Conservation (phyloP, 1,140 invertebrate species). For the Macrobrachium rosenbergii region DNA sequence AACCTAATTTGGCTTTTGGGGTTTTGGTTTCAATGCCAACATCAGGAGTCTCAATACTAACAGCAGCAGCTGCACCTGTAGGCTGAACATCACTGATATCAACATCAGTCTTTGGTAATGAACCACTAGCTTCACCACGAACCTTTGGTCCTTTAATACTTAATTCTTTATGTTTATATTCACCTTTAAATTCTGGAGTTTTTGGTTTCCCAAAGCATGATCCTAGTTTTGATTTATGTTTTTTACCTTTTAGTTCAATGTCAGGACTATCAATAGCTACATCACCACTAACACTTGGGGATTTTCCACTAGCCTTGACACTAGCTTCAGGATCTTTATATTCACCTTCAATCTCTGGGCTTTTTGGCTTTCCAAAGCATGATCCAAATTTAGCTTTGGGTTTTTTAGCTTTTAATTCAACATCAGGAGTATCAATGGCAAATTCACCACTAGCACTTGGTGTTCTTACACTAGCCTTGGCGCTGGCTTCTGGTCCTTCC, state of each 20-base stretch:
- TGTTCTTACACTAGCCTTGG: neutral
- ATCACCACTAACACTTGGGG: neutral
- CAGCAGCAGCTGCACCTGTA: neutral
- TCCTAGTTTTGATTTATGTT: constrained; percentile 34
- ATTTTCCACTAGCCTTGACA: neutral
- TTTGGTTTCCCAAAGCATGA: too few relatives aligned
- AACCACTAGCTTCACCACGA: neutral
- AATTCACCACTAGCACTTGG: neutral
- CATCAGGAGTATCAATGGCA: neutral
- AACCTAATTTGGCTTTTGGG: constrained; percentile 1
- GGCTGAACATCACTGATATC: neutral
- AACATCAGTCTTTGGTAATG: neutral
- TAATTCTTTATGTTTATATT: constrained; percentile 27
- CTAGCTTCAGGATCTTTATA: neutral
- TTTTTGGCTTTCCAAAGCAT: constrained; percentile 17
- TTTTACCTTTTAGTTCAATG: constrained; percentile 17
- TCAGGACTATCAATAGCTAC: neutral
- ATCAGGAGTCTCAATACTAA: neutral
- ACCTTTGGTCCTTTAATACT: constrained; percentile 28
- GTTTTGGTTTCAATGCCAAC: neutral
- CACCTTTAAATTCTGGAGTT: constrained; percentile 32
- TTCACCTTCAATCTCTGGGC: neutral
- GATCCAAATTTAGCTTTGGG: constrained; percentile 5
- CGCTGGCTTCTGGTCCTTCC: neutral
- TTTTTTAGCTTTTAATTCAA: neutral